Percentiles rank a stretch among this genome's conserved stretches.
Conservation (phyloP, 2,113 vertebrate species). For the Notarius quadriscutis region DNA sequence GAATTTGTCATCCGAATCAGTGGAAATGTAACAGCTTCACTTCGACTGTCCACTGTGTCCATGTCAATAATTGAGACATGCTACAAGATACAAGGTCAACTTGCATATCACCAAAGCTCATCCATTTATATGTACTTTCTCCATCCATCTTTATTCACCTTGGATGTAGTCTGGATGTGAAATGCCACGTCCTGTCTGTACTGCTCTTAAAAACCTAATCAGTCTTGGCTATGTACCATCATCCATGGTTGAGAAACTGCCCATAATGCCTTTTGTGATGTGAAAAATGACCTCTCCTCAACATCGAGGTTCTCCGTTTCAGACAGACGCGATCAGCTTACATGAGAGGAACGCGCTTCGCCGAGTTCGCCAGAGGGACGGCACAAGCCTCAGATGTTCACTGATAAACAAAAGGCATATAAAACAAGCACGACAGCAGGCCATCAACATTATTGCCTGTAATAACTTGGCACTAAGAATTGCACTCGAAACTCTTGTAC, state of each 20-base stretch:
- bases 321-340: conserved; percentile 72
- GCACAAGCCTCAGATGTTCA: conserved; percentile 15
- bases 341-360: conserved; percentile 64
- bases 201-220: conserved; percentile 62
- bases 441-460: conserved; percentile 12
- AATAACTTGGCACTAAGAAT: neutral
- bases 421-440: conserved; percentile 11
- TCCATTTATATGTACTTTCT: neutral
- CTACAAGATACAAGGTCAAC: conserved; percentile 54
- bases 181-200: conserved; percentile 10
- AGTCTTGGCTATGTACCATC: conserved; percentile 35
- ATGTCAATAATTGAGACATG: conserved; percentile 72
- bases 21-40: conserved; percentile 11
- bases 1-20: conserved; percentile 45
- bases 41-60: conserved; percentile 55
- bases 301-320: conserved; percentile 68
- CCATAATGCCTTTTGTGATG: conserved; percentile 71
- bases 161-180: neutral
- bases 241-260: conserved; percentile 56
- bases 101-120: conserved; percentile 15
- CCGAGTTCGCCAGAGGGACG: conserved; percentile 55
- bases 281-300: conserved; percentile 76
- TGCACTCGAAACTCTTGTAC: neutral
- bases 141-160: neutral
- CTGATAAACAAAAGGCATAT: conserved; percentile 25